phyloP scores from a whole-genome alignment of 1,140 invertebrate genomes.

The Bombus impatiens region DNA sequence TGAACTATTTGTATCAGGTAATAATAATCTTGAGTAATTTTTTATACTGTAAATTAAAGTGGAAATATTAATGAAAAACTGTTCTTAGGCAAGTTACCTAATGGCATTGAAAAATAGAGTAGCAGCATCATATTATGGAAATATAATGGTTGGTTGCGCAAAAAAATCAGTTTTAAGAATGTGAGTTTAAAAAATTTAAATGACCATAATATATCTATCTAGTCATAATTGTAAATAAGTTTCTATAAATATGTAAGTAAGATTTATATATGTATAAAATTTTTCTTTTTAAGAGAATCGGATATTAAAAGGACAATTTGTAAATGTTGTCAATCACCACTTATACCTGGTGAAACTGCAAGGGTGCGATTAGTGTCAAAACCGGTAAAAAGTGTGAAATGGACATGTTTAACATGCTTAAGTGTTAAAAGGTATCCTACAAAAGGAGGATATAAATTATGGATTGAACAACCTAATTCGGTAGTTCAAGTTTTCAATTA shows the following conservation, averaged over 20 bases:
- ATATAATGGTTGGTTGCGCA: conserved; percentile 75
- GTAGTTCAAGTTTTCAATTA: conserved; percentile 74
- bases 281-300: conserved; percentile 71
- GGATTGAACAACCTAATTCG: conserved; percentile 74
- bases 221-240: background rate
- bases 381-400: conserved; percentile 74
- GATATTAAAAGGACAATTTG: conserved; percentile 78
- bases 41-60: conserved; percentile 13
- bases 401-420: conserved; percentile 74
- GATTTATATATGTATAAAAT: conserved; percentile 17
- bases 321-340: conserved; percentile 76
- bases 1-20: conserved; percentile 81
- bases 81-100: conserved; percentile 73
- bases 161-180: conserved; percentile 78
- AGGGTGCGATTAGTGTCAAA: conserved; percentile 76
- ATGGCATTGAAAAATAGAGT: conserved; percentile 69
- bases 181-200: conserved; percentile 65
- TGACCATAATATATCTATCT: conserved; percentile 8
- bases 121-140: conserved; percentile 74
- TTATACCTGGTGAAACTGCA: conserved; percentile 80
- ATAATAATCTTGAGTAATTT: conserved; percentile 3
- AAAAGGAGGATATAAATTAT: conserved; percentile 73
- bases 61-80: background rate
- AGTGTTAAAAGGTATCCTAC: conserved; percentile 72
- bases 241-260: background rate